Conservation (phyloP, 2,888 invertebrate species). For the Pseudococcus jackbeardsleyi region DNA sequence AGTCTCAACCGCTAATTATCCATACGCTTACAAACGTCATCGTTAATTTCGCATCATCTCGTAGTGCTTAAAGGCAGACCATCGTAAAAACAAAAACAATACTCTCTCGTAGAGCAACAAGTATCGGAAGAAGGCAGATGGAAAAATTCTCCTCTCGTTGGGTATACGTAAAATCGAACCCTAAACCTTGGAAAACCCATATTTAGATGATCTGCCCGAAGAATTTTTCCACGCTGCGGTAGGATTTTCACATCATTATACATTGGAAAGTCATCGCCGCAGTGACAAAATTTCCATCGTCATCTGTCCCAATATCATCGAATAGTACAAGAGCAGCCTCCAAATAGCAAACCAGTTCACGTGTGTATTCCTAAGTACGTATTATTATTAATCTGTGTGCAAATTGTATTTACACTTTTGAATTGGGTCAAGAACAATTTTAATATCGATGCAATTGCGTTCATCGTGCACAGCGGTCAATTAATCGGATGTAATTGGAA, state of each 20-base stretch:
- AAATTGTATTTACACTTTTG: not conserved
- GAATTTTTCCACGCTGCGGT: not conserved
- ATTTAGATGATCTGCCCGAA: not conserved
- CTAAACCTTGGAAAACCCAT: not conserved
- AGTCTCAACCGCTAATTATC: slow-evolving; percentile 10
- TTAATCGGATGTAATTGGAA: not conserved
- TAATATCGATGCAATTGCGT: slow-evolving; percentile 6
- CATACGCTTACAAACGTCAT: not conserved
- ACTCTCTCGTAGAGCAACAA: not conserved
- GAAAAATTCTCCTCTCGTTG: not conserved
- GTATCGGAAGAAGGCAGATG: not conserved
- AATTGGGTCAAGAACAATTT: slow-evolving; percentile 48
- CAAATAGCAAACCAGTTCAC: slow-evolving; percentile 12
- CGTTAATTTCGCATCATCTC: not conserved
- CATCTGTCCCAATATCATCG: not conserved
- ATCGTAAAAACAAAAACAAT: not conserved
- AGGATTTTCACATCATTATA: slow-evolving; percentile 3
- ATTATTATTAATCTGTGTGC: not conserved
- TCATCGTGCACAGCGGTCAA: not conserved
- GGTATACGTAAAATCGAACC: not conserved
- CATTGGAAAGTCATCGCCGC: not conserved
- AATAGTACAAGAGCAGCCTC: not conserved
- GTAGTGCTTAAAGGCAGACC: not conserved
- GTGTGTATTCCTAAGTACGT: not conserved
- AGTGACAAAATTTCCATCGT: slow-evolving; percentile 1